Evolutionary conservation across 2,888 invertebrate species (phyloP).

Genomic region (Acholoe squamosa): DNA sequence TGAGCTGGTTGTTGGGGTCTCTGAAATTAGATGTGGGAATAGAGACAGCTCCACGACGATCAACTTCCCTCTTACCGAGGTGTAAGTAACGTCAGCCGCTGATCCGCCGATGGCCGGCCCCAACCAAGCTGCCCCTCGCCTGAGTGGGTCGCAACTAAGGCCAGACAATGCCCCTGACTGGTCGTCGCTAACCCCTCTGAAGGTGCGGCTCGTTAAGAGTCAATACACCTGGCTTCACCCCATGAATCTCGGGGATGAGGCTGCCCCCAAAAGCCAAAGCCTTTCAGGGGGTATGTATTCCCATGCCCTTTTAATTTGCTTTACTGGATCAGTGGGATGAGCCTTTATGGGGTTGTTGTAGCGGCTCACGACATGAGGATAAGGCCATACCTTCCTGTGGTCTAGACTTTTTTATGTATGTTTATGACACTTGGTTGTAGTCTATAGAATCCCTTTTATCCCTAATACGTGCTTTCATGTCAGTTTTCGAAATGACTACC

Average conservation of each 20-base stretch:
- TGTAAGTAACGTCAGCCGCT: not conserved
- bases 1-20: not conserved
- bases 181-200: not conserved
- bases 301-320: not conserved
- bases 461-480: too few relatives aligned
- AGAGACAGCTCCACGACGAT: slow-evolving; percentile 50
- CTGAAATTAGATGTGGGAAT: slow-evolving; percentile 54
- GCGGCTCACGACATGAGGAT: too few relatives aligned
- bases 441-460: too few relatives aligned
- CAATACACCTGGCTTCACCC: not conserved
- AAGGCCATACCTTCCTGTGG: too few relatives aligned
- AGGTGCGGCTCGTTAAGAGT: slow-evolving; percentile 18
- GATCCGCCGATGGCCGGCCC: not conserved
- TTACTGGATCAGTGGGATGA: not conserved
- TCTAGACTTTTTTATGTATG: too few relatives aligned
- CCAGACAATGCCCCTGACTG: not conserved
- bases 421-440: too few relatives aligned
- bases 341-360: too few relatives aligned
- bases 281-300: not conserved
- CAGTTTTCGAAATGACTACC: too few relatives aligned
- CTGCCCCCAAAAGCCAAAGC: too few relatives aligned
- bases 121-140: not conserved
- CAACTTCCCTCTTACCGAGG: slow-evolving; percentile 20
- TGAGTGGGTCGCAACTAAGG: not conserved
- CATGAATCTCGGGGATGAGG: not conserved